These are phyloP conservation scores for Pleuronectes platessa DNA, from an alignment of 2,113 vertebrate species.

Conservation along the genomic window DNA sequence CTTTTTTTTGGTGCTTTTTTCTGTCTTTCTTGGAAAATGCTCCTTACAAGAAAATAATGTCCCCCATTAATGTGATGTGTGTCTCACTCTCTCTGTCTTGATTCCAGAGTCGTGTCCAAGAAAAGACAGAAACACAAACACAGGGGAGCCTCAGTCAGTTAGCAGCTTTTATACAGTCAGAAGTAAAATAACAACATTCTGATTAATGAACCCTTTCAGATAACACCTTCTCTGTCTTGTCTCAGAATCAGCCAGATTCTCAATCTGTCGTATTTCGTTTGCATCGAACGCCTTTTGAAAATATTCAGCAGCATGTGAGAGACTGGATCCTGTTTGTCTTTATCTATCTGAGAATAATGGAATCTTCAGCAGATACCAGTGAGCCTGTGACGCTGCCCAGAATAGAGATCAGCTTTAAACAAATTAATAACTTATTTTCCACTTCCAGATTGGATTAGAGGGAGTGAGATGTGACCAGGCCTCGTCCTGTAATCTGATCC, in stretches of 20 bases:
- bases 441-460: slow-evolving; percentile 50
- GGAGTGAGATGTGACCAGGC: slow-evolving; percentile 32
- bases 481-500: slow-evolving; percentile 37
- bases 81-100: neutral
- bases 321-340: slow-evolving; percentile 51
- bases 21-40: neutral
- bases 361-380: slow-evolving; percentile 43
- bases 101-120: slow-evolving; percentile 2
- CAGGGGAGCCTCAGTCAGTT: slow-evolving; percentile 5
- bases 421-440: slow-evolving; percentile 57
- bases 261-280: slow-evolving; percentile 47
- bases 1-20: neutral
- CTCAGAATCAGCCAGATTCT: slow-evolving; percentile 12
- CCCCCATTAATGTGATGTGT: slow-evolving; percentile 14
- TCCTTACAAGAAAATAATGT: neutral
- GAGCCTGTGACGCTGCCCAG: slow-evolving; percentile 38
- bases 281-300: slow-evolving; percentile 53
- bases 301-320: slow-evolving; percentile 17
- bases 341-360: slow-evolving; percentile 59
- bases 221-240: slow-evolving; percentile 19
- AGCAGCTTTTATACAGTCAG: neutral
- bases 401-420: slow-evolving; percentile 56
- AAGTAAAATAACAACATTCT: slow-evolving; percentile 1
- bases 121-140: neutral
- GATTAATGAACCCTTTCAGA: slow-evolving; percentile 29